Evolutionary conservation across 2,888 invertebrate species (phyloP).

Genomic region (Caenorhabditis parvicauda): DNA sequence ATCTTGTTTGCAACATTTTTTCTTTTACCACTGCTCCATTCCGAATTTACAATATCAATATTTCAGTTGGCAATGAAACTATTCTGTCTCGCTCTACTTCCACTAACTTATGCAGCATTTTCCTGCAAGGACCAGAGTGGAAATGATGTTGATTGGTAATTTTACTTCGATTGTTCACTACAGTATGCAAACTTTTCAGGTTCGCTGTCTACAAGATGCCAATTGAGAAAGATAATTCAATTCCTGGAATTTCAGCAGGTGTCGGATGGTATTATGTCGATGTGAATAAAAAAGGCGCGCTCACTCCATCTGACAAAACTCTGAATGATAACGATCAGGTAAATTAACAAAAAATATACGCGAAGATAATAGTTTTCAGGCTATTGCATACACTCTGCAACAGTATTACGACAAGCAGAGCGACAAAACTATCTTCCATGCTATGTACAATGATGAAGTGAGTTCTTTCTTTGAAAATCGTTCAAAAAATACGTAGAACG

Average conservation of each 20-base stretch:
- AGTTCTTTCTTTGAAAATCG: no score
- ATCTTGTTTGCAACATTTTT: no score
- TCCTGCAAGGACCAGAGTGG: constrained; percentile 52
- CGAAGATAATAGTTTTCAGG: constrained; percentile 21
- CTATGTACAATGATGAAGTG: constrained; percentile 80
- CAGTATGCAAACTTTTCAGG: constrained; percentile 17
- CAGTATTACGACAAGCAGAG: constrained; percentile 44
- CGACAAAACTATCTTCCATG: constrained; percentile 45
- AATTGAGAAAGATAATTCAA: constrained; percentile 33
- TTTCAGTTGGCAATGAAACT: no score
- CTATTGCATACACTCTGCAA: constrained; percentile 50
- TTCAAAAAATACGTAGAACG: not conserved
- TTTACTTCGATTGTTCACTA: not conserved
- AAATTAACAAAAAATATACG: no score
- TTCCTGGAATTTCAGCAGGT: constrained; percentile 38
- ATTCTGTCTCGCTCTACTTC: no score
- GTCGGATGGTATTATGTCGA: constrained; percentile 53
- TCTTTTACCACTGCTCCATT: no score
- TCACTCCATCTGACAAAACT: constrained; percentile 38
- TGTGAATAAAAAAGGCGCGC: constrained; percentile 35
- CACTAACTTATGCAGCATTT: constrained; percentile 24
- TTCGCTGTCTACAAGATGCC: constrained; percentile 54
- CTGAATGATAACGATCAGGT: constrained; percentile 42
- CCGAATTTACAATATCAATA: no score
- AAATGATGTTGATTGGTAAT: constrained; percentile 50